Percentiles rank a stretch among this genome's conserved stretches.
phyloP scores from a whole-genome alignment of 1,140 invertebrate genomes.

The Sycophila sp. region DNA sequence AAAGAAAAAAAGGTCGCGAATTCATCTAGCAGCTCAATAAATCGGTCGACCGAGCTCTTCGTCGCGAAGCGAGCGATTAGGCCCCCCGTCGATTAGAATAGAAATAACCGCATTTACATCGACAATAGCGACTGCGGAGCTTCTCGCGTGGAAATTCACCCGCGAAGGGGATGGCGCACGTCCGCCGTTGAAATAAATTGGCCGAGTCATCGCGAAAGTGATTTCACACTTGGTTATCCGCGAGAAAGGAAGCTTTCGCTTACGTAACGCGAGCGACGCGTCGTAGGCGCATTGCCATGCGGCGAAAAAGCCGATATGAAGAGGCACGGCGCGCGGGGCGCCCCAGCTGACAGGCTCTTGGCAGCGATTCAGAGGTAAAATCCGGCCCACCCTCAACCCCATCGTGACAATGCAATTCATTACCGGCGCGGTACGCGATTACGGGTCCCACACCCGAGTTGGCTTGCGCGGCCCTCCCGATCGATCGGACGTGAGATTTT shows the following conservation, averaged over 20 bases:
- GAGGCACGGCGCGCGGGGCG: neutral
- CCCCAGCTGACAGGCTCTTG: neutral
- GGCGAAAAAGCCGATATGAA: neutral
- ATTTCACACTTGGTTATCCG: constrained; percentile 11
- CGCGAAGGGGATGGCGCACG: too few species aligned
- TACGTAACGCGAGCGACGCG: neutral
- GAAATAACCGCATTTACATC: constrained; percentile 21
- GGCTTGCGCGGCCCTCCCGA: neutral
- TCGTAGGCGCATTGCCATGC: neutral
- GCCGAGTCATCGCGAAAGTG: neutral
- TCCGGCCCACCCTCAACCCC: neutral
- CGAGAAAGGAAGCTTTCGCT: too few species aligned
- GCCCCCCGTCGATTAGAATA: constrained; percentile 7
- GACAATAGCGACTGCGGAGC: neutral
- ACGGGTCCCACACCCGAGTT: neutral
- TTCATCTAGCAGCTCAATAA: constrained; percentile 4
- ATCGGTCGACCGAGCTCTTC: constrained; percentile 14
- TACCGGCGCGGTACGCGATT: neutral
- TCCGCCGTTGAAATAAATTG: neutral
- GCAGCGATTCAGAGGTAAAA: neutral
- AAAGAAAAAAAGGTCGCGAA: constrained; percentile 16
- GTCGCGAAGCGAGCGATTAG: neutral
- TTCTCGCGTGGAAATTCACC: neutral
- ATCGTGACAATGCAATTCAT: constrained; percentile 15
- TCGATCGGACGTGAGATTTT: constrained; percentile 6